Evolutionary conservation across 1,140 invertebrate species (phyloP).

Genomic region (Papilio dardanus): DNA sequence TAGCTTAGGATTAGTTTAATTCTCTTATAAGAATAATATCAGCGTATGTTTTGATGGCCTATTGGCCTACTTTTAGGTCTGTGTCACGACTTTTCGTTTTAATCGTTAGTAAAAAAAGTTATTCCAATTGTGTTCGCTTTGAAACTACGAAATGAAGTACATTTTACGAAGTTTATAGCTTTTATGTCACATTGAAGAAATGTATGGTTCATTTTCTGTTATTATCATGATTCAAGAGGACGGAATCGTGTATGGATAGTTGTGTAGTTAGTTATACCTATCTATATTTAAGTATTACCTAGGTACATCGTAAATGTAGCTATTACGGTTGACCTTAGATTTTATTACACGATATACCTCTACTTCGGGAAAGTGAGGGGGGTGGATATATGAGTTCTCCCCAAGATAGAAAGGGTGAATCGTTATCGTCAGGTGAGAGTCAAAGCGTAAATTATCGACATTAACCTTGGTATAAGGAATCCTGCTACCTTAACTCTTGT

Average conservation of each 20-base stretch:
- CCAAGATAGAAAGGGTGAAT: constrained; percentile 20
- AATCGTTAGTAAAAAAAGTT: neutral
- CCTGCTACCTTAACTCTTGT: constrained; percentile 4
- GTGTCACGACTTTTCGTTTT: neutral
- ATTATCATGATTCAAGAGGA: neutral
- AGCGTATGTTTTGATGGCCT: neutral
- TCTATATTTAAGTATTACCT: neutral
- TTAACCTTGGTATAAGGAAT: constrained; percentile 22
- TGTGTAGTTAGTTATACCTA: neutral
- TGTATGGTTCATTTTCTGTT: too few relatives aligned
- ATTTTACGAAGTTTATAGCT: neutral
- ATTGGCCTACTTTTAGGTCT: neutral
- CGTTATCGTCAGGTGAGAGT: constrained; percentile 6
- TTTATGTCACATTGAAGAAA: neutral
- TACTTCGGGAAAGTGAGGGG: neutral
- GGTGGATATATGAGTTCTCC: neutral
- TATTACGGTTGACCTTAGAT: constrained; percentile 4
- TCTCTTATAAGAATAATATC: neutral
- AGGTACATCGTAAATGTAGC: neutral
- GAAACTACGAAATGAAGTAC: too few relatives aligned
- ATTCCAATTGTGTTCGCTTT: neutral
- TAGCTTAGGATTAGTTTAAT: neutral
- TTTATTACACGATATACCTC: constrained; percentile 16
- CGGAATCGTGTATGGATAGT: too few relatives aligned
- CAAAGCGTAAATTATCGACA: constrained; percentile 11